These are phyloP conservation scores for Spheniscus mendiculus DNA, from an alignment of 2,113 vertebrate genomes.

Conservation along the genomic window DNA sequence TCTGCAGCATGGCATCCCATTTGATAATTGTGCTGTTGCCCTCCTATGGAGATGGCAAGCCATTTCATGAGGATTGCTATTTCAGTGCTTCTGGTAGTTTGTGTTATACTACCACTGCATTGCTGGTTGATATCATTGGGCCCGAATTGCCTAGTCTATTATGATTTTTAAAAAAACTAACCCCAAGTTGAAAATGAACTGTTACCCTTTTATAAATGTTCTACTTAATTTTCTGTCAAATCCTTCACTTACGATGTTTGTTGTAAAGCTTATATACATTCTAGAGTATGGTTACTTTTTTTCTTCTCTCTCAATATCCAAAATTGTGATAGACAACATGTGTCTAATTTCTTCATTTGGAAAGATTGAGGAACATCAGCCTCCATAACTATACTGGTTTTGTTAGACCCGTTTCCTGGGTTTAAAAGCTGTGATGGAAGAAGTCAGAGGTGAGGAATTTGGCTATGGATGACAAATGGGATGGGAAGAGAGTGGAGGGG, in stretches of 20 bases:
- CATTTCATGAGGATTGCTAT: neutral
- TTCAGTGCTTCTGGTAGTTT: neutral
- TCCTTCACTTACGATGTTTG: neutral
- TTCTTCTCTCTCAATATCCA: neutral
- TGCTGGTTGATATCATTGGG: neutral
- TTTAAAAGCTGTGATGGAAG: neutral
- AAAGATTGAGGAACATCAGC: neutral
- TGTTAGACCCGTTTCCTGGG: neutral
- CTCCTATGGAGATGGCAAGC: neutral
- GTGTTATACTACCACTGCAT: neutral
- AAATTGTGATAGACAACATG: neutral
- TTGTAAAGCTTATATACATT: neutral
- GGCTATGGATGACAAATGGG: neutral
- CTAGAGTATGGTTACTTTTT: neutral
- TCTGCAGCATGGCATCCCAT: neutral
- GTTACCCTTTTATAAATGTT: neutral
- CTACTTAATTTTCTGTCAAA: neutral
- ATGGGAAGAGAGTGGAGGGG: neutral
- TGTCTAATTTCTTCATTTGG: neutral
- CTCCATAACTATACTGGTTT: neutral
- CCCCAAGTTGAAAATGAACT: neutral
- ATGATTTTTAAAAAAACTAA: neutral
- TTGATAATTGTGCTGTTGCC: neutral
- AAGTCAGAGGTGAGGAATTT: conserved; percentile 7
- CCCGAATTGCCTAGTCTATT: neutral